A percentile compares a stretch with the other conserved stretches of the same genome.
Evolutionary conservation across 37 sponge, comb jelly and placozoan genomes (phyloP).

Genomic region (Theonella swinhoei): DNA sequence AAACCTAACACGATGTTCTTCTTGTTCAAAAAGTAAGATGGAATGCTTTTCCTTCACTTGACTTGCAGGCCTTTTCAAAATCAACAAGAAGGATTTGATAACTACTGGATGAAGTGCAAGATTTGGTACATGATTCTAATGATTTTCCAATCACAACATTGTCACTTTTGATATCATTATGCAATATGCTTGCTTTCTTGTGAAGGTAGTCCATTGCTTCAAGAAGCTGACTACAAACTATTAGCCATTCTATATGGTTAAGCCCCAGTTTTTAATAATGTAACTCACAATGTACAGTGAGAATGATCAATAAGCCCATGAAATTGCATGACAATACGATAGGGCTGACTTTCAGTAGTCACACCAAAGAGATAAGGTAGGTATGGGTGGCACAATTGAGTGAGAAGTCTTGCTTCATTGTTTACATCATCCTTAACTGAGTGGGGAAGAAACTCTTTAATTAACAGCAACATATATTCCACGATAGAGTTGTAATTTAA

Average conservation of each 20-base stretch:
- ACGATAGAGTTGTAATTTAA: slow-evolving; percentile 30
- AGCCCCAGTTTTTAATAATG: background rate
- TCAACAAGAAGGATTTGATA: slow-evolving; percentile 26
- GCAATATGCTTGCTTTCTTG: slow-evolving; percentile 5
- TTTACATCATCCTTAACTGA: slow-evolving; percentile 16
- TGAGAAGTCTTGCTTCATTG: slow-evolving; percentile 5
- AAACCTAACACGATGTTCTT: background rate
- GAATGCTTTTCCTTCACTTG: background rate
- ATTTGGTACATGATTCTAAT: background rate
- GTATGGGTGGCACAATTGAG: slow-evolving; percentile 11
- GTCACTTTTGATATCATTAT: slow-evolving; percentile 32
- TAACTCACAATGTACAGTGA: background rate
- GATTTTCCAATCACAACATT: slow-evolving; percentile 13
- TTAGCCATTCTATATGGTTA: slow-evolving; percentile 1
- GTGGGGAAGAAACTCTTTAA: slow-evolving; percentile 14
- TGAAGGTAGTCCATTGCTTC: slow-evolving; percentile 32
- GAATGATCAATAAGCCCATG: slow-evolving; percentile 7
- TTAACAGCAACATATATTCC: slow-evolving; percentile 43
- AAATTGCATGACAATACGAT: slow-evolving; percentile 38
- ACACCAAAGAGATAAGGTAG: slow-evolving; percentile 37
- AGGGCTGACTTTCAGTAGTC: background rate
- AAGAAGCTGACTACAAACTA: slow-evolving; percentile 10
- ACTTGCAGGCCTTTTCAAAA: slow-evolving; percentile 23
- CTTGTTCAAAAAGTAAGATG: slow-evolving; percentile 7
- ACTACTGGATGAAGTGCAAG: background rate